Base-by-base conservation (phyloP, 2,797 vertebrate species). In the Molossus molossus region DNA sequence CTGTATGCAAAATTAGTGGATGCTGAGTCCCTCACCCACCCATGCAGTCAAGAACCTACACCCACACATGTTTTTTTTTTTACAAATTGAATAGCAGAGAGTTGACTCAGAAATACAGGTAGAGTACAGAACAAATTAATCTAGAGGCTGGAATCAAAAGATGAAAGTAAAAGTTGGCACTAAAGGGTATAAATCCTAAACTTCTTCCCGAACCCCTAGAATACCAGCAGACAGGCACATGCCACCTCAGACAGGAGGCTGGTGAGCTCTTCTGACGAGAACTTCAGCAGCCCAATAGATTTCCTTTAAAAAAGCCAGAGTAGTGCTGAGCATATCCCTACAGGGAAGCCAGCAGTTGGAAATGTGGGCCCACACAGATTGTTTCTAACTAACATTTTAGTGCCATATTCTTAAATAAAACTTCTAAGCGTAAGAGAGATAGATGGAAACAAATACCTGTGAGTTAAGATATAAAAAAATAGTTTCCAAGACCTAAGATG, bases 391-490 rank as follows among this genome's bases (percentile, higher is more conserved):
- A 62, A 37, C 13, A 53, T 40, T 82, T 64, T 25, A 20, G 12
- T 58, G 9, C 48, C 57, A 76, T 73, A 58, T 86, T 76, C 33
- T 62, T 69, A 79, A 85, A 27, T 57, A 62, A 45, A 89, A 60
- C 57, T 23, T 82, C 40, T 33, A 87, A 91, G 15, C 50, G 84
- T 57, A 40, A 64, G 50, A 96, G 73, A 79, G 11, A 64, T n/a
- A n/a, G 23, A 57, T 84, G 55, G 65, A 95, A 96, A 67, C 33
- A 86, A 72, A 84, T 23, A n/a, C 4, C 23, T 79, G 17, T 57
- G 6, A 93, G 11, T 82, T 64, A 62, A 57, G 12, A 18, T 87
- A 72, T 33, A 33, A 33, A 33, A n/a, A 81, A 85, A 53, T 50
- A 55, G 53, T 73, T 84, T 86, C 23, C 23, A 89, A 77, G 58